phyloP scores from a whole-genome alignment of 2,113 vertebrate species.

The Formicarius rufipectus region DNA sequence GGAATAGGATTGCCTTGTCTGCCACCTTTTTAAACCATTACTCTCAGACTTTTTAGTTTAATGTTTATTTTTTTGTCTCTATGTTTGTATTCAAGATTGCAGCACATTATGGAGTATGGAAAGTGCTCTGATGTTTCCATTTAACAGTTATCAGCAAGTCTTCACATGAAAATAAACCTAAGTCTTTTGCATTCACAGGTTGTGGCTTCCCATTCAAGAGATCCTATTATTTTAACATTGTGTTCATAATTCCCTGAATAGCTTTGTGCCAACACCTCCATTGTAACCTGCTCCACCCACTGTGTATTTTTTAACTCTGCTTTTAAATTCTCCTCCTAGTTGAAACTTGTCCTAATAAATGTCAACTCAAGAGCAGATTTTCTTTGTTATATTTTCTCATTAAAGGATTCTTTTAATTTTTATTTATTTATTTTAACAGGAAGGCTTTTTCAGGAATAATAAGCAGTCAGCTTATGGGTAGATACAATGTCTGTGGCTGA shows the following conservation, averaged over 20 bases:
- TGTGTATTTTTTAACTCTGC: not conserved
- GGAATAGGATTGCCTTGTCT: not conserved
- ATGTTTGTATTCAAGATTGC: not conserved
- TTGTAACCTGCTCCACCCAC: not conserved
- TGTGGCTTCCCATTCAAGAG: constrained; percentile 15
- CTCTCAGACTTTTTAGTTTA: not conserved
- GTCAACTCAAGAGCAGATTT: not conserved
- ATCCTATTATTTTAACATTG: constrained; percentile 4
- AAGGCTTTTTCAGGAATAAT: not conserved
- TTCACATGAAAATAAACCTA: not conserved
- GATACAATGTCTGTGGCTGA: fast-evolving
- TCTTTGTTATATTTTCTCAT: not conserved
- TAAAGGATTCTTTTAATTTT: not conserved
- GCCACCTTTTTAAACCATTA: not conserved
- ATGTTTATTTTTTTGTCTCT: not conserved
- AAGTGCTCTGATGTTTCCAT: not conserved
- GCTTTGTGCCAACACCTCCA: constrained; percentile 4
- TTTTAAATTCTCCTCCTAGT: not conserved
- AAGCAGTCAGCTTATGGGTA: not conserved
- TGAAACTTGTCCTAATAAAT: constrained; percentile 39
- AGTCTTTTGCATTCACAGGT: not conserved
- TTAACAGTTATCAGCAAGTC: not conserved
- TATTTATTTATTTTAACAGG: not conserved
- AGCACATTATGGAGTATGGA: not conserved
- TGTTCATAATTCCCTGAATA: not conserved